These are phyloP conservation scores for Diadema setosum DNA, from an alignment of 35 echinoderm and acorn worm species.

Conservation along the genomic window DNA sequence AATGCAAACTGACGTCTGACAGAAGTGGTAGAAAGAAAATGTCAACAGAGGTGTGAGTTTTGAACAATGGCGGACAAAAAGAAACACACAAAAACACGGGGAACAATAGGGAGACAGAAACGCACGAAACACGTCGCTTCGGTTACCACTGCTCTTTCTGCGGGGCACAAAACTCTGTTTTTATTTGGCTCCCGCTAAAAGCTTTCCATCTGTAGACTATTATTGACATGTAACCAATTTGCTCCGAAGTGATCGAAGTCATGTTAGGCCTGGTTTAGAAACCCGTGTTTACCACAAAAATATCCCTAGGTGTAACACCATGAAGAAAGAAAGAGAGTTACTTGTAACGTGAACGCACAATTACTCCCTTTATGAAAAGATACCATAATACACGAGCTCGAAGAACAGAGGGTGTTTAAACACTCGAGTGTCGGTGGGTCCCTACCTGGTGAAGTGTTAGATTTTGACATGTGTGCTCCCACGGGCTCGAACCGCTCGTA, in stretches of 20 bases:
- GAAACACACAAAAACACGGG: not conserved
- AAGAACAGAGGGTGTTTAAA: not conserved
- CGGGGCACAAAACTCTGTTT: not conserved
- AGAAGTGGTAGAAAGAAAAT: not conserved
- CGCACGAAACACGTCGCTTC: constrained; percentile 13
- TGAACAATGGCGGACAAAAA: not conserved
- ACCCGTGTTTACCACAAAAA: constrained; percentile 18
- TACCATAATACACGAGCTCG: constrained; percentile 7
- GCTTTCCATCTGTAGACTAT: constrained; percentile 11
- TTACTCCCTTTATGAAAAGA: constrained; percentile 29
- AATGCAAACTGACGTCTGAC: constrained; percentile 21
- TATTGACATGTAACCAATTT: constrained; percentile 31
- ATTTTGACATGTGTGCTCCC: constrained; percentile 17
- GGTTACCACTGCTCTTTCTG: not conserved
- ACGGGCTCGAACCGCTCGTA: not conserved
- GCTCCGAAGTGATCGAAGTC: constrained; percentile 23
- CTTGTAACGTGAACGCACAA: constrained; percentile 30
- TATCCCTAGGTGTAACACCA: constrained; percentile 16
- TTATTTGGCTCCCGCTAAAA: constrained; percentile 12
- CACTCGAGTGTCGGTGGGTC: not conserved
- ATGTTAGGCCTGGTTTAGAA: not conserved
- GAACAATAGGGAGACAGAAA: constrained; percentile 14
- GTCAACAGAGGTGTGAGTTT: not conserved
- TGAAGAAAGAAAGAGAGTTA: constrained; percentile 11
- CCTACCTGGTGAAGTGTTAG: not conserved